phyloP scores from a whole-genome alignment of 2,113 vertebrate genomes.

The Nipponia nippon region DNA sequence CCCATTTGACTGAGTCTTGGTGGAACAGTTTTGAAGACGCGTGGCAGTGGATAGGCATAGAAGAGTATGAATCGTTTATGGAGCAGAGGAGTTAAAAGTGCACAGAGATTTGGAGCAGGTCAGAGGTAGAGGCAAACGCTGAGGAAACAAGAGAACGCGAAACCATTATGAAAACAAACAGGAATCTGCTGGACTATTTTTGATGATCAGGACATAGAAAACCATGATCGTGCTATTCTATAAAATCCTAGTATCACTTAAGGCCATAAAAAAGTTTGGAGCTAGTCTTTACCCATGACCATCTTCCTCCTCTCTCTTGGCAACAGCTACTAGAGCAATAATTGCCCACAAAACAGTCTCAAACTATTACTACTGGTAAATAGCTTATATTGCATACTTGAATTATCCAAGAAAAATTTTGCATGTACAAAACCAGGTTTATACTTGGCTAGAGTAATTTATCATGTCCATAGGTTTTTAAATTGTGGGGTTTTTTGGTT shows the following conservation, averaged over 20 bases:
- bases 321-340: background rate
- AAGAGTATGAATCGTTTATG: background rate
- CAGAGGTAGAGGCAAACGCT: background rate
- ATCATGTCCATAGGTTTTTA: background rate
- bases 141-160: background rate
- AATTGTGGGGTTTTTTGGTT: too few species aligned
- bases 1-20: background rate
- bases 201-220: background rate
- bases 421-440: background rate
- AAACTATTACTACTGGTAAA: background rate
- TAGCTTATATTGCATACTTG: background rate
- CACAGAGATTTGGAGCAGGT: background rate
- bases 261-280: background rate
- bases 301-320: background rate
- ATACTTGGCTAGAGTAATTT: background rate
- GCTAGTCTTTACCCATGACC: background rate
- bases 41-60: background rate
- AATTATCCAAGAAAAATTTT: background rate
- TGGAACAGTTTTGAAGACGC: background rate
- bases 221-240: background rate
- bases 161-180: background rate
- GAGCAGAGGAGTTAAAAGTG: accelerated
- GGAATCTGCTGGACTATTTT: background rate
- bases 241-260: background rate
- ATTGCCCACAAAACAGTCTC: background rate